Conservation (phyloP, 2,888 invertebrate species). For the Seira ritae region DNA sequence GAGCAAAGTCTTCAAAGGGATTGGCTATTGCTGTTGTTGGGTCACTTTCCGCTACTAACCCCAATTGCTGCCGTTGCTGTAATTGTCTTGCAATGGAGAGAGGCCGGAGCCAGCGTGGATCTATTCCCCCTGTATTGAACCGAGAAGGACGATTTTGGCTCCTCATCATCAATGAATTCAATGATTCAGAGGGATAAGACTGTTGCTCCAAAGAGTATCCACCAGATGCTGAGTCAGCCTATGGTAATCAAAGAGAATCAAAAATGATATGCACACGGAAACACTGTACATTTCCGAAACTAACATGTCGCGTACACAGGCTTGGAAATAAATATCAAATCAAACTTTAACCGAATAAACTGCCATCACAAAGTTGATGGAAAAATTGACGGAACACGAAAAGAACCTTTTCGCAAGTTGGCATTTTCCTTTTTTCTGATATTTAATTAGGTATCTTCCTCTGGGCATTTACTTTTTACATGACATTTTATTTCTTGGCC, state of each 20-base stretch:
- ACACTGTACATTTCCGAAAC: too few species aligned
- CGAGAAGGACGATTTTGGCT: not conserved
- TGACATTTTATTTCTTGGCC: too few species aligned
- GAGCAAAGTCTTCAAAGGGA: constrained; percentile 40
- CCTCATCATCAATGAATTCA: not conserved
- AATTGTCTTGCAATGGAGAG: not conserved
- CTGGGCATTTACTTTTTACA: too few species aligned
- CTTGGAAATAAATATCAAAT: too few species aligned
- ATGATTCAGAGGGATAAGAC: not conserved
- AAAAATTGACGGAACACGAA: too few species aligned
- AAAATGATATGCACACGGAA: too few species aligned
- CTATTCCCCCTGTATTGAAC: not conserved
- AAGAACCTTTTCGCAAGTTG: too few species aligned
- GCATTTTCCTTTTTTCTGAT: too few species aligned
- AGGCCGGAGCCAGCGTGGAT: not conserved
- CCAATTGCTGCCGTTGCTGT: constrained; percentile 23
- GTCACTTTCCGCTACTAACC: not conserved
- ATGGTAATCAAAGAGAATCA: not conserved
- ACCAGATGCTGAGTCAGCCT: not conserved
- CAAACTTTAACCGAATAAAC: too few species aligned
- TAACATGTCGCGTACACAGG: too few species aligned
- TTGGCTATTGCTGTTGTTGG: constrained; percentile 28
- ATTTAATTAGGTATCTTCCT: too few species aligned
- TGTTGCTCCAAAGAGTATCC: not conserved
- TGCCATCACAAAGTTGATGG: too few species aligned